Percentiles rank a stretch among this genome's conserved stretches.
phyloP scores from a whole-genome alignment of 2,113 vertebrate species.

The Microcebus lehilahytsara region DNA sequence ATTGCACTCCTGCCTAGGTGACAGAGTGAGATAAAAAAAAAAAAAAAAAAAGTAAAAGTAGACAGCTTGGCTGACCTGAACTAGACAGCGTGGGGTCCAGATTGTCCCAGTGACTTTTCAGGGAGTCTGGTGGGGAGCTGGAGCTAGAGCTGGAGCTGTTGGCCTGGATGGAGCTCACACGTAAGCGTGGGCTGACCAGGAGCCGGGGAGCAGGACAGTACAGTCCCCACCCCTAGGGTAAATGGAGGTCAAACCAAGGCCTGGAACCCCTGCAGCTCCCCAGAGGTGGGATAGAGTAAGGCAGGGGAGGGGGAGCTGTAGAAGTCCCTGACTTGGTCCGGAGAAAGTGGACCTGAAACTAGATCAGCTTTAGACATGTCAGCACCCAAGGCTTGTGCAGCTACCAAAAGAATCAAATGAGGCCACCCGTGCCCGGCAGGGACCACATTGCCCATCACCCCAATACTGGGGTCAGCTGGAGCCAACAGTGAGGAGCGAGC shows the following conservation, averaged over 20 bases:
- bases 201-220: neutral
- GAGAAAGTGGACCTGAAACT: neutral
- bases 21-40: too few relatives aligned
- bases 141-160: neutral
- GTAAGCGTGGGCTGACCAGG: neutral
- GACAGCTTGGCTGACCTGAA: neutral
- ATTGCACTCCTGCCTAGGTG: too few relatives aligned
- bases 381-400: neutral
- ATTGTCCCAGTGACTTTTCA: neutral
- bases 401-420: neutral
- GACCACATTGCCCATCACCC: neutral
- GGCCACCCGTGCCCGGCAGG: neutral
- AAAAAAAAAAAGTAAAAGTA: too few relatives aligned
- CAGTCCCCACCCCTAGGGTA: neutral
- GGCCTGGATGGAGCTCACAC: too few relatives aligned
- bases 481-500: neutral
- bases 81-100: neutral
- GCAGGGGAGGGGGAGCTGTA: neutral
- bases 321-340: neutral
- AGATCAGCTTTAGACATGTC: neutral
- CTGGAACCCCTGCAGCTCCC: accelerated
- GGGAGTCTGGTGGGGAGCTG: neutral
- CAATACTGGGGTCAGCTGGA: neutral
- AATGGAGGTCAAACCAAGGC: too few relatives aligned
- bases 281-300: too few relatives aligned